These are phyloP conservation scores for Oxyteleia sp. DNA, from an alignment of 2,888 invertebrate species.

Conservation along the genomic window DNA sequence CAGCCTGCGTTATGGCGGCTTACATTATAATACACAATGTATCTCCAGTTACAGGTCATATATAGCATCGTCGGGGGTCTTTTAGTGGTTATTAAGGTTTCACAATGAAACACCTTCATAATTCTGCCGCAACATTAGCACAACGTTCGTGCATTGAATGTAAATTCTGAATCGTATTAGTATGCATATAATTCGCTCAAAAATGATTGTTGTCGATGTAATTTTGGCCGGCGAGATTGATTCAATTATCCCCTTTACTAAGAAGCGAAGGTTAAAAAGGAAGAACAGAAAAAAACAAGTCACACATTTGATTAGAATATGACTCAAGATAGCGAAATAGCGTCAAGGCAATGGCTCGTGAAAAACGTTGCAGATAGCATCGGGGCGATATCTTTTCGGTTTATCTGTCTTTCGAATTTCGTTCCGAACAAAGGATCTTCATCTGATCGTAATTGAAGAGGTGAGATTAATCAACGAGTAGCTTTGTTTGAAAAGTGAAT, in stretches of 20 bases:
- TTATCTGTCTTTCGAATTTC: constrained; percentile 56
- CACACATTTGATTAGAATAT: constrained; percentile 36
- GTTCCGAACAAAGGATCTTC: constrained; percentile 53
- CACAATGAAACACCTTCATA: constrained; percentile 77
- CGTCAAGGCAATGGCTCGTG: constrained; percentile 51
- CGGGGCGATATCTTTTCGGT: constrained; percentile 38
- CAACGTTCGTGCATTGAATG: constrained; percentile 36
- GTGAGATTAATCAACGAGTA: constrained; percentile 40
- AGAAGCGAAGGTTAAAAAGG: neutral
- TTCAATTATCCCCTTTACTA: neutral
- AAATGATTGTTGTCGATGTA: neutral
- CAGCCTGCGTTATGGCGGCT: constrained; percentile 43
- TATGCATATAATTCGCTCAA: neutral
- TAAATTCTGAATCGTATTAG: constrained; percentile 23
- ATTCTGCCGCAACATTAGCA: constrained; percentile 33
- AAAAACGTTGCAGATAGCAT: constrained; percentile 47
- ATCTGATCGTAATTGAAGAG: constrained; percentile 52
- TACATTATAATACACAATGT: constrained; percentile 77
- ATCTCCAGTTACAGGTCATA: constrained; percentile 81
- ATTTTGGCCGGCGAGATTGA: neutral
- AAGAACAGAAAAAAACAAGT: neutral
- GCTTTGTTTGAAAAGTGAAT: constrained; percentile 55
- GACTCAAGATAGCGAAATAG: constrained; percentile 39
- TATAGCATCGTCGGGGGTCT: constrained; percentile 76
- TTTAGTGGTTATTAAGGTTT: constrained; percentile 82